These are phyloP conservation scores for Anguilla japonica DNA, from an alignment of 2,113 vertebrate species.

Conservation along the genomic window DNA sequence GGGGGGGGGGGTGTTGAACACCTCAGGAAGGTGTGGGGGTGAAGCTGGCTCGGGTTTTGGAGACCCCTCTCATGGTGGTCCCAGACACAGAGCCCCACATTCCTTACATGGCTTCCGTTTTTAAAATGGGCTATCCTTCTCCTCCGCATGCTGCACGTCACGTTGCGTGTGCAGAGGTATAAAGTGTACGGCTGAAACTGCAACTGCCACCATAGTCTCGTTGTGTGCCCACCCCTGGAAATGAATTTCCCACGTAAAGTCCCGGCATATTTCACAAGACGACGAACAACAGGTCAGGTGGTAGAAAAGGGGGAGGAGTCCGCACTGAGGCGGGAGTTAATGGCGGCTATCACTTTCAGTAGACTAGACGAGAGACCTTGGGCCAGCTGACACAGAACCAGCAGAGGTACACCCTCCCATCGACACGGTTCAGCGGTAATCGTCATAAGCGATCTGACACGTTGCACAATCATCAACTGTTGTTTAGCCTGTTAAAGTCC, in stretches of 20 bases:
- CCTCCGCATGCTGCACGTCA: not conserved
- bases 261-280: constrained; percentile 10
- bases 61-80: not conserved
- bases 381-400: not conserved
- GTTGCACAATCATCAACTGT: constrained; percentile 8
- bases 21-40: not conserved
- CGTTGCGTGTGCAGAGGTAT: not conserved
- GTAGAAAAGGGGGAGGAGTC: not conserved
- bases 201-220: not conserved
- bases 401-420: not conserved
- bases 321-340: not conserved
- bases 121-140: not conserved
- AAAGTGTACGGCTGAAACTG: not conserved
- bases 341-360: constrained; percentile 11
- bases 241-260: not conserved
- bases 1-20: not conserved
- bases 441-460: constrained; percentile 23
- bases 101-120: not conserved
- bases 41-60: not conserved
- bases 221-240: not conserved
- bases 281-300: not conserved
- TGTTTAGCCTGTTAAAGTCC: constrained; percentile 12
- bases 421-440: constrained; percentile 9
- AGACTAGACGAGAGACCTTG: not conserved
- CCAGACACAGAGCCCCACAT: too few species aligned